A percentile compares a stretch with the other conserved stretches of the same genome.
Evolutionary conservation across 2,797 vertebrate species (phyloP).

Genomic region (Mallotus villosus): DNA sequence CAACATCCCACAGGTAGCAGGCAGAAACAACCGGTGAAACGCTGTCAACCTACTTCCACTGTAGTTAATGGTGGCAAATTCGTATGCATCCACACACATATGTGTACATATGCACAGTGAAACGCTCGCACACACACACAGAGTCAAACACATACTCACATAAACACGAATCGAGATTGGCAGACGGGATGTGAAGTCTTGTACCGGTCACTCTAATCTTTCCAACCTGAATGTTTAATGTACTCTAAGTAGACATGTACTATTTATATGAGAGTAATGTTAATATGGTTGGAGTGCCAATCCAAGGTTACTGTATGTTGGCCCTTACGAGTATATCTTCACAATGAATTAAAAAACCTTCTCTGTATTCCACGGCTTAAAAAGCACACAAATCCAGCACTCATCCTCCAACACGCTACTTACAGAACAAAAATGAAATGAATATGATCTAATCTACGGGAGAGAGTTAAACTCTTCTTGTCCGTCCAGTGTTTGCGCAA

Average conservation of each 20-base stretch:
- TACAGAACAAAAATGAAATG: neutral
- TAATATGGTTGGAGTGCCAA: neutral
- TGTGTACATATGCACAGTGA: constrained; percentile 1
- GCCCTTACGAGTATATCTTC: neutral
- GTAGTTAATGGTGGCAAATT: neutral
- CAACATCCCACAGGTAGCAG: neutral
- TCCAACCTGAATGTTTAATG: neutral
- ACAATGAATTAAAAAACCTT: neutral
- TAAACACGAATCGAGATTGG: neutral
- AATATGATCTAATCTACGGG: neutral
- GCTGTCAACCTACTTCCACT: neutral
- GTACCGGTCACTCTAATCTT: neutral
- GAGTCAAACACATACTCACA: neutral
- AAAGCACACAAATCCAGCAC: constrained; percentile 1
- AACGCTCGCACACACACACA: constrained; percentile 1
- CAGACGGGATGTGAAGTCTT: neutral
- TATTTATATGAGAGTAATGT: neutral
- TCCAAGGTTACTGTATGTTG: neutral
- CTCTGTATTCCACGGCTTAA: neutral
- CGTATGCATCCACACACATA: neutral
- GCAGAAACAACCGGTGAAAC: neutral
- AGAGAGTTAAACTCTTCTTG: too few species aligned
- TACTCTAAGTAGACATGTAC: neutral
- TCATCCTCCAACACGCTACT: constrained; percentile 4
- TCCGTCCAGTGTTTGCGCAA: neutral